Evolutionary conservation across 2,113 vertebrate genomes (phyloP).

Genomic region (Zosterops borbonicus): DNA sequence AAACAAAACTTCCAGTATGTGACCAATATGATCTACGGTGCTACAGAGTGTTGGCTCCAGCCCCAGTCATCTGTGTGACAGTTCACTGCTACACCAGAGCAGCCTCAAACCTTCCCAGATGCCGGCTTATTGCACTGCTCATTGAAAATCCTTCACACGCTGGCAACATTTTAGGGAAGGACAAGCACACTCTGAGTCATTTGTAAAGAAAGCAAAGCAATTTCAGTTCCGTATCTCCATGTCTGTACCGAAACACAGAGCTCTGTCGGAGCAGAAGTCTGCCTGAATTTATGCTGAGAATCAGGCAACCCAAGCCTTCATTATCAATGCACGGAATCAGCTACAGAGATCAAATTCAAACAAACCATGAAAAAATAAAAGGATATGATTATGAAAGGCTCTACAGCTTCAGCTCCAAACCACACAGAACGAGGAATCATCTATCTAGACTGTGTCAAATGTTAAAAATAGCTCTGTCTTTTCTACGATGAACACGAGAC

Average conservation of each 20-base stretch:
- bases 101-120: conserved; percentile 75
- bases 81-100: conserved; percentile 72
- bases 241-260: conserved; percentile 67
- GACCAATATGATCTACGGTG: conserved; percentile 66
- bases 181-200: conserved; percentile 82
- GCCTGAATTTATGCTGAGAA: conserved; percentile 80
- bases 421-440: conserved; percentile 73
- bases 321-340: conserved; percentile 83
- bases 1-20: conserved; percentile 79
- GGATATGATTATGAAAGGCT: conserved; percentile 74
- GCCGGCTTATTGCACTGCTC: conserved; percentile 79
- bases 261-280: conserved; percentile 77
- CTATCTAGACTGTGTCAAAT: conserved; percentile 71
- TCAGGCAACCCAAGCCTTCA: conserved; percentile 78
- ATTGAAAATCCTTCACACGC: conserved; percentile 84
- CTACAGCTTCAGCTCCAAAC: conserved; percentile 73
- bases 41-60: conserved; percentile 73
- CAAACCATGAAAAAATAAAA: conserved; percentile 68
- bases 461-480: conserved; percentile 81
- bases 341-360: conserved; percentile 78
- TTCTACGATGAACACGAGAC: conserved; percentile 72
- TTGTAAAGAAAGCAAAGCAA: conserved; percentile 84
- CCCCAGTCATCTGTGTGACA: conserved; percentile 77
- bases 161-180: conserved; percentile 83
- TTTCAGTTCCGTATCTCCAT: conserved; percentile 78